phyloP scores from a whole-genome alignment of 2,797 vertebrate species.

The Galago senegalensis region DNA sequence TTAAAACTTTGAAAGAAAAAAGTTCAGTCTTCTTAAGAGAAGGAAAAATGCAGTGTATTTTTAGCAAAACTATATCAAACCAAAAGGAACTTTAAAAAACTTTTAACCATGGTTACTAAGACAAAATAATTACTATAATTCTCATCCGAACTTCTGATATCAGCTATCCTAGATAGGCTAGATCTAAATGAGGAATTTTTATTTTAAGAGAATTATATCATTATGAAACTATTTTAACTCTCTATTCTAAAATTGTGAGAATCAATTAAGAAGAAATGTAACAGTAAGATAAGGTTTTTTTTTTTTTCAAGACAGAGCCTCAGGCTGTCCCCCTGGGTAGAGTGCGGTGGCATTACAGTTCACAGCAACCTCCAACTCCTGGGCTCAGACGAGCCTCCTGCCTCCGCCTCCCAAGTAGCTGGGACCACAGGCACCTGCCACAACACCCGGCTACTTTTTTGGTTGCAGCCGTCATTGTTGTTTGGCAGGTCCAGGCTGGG shows the following conservation, averaged over 20 bases:
- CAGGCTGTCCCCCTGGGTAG: too few species aligned
- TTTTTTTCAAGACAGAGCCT: too few species aligned
- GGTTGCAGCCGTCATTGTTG: too few species aligned
- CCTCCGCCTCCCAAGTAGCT: too few species aligned
- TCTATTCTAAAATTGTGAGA: slow-evolving; percentile 32
- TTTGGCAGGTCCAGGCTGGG: too few species aligned
- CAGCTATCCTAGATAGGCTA: neutral
- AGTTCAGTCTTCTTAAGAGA: neutral
- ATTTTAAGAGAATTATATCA: slow-evolving; percentile 55
- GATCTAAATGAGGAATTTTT: slow-evolving; percentile 36
- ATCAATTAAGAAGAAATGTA: slow-evolving; percentile 15
- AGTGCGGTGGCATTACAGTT: too few species aligned
- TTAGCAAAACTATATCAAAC: slow-evolving; percentile 12
- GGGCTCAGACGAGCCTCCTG: too few species aligned
- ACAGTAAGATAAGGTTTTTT: neutral
- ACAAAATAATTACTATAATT: slow-evolving; percentile 45
- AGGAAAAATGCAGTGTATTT: neutral
- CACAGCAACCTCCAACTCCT: too few species aligned
- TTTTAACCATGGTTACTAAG: slow-evolving; percentile 9
- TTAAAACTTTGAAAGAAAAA: slow-evolving; percentile 53
- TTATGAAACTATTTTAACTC: slow-evolving; percentile 56
- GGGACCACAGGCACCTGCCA: too few species aligned
- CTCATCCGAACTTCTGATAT: neutral
- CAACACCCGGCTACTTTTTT: too few species aligned
- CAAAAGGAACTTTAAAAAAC: neutral